A percentile compares a stretch with the other conserved stretches of the same genome.
Conservation (phyloP, 2,113 vertebrate genomes). For the Ia io region DNA sequence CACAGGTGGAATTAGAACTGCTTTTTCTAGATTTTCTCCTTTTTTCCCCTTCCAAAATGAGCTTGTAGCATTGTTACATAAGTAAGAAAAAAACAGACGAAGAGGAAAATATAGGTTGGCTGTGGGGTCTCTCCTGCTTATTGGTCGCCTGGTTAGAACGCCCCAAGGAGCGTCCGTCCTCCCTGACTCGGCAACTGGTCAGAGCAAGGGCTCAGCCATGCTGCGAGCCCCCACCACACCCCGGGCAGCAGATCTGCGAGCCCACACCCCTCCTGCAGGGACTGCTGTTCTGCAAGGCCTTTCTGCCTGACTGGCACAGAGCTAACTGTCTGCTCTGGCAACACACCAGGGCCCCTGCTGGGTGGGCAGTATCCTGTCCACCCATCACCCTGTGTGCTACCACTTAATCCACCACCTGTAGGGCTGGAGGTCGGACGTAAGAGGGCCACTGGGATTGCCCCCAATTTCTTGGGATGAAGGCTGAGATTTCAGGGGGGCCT, state of each 20-base stretch:
- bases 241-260: background rate
- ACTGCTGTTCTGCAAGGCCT: background rate
- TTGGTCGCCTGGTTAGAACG: background rate
- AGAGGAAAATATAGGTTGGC: background rate
- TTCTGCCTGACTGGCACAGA: background rate
- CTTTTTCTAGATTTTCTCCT: background rate
- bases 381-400: rapidly evolving
- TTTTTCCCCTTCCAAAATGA: background rate
- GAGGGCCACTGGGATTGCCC: background rate
- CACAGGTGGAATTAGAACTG: background rate
- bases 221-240: rapidly evolving
- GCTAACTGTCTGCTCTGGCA: background rate
- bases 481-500: background rate
- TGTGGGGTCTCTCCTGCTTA: background rate
- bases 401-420: background rate
- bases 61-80: background rate
- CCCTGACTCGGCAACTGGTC: rapidly evolving
- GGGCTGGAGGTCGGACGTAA: no score
- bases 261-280: background rate
- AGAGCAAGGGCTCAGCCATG: rapidly evolving
- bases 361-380: background rate
- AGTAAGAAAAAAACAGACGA: background rate
- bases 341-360: background rate
- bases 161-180: background rate
- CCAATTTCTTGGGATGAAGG: background rate